Base-by-base conservation (phyloP, 2,113 vertebrate genomes). In the Nothobranchius kuhntae region DNA sequence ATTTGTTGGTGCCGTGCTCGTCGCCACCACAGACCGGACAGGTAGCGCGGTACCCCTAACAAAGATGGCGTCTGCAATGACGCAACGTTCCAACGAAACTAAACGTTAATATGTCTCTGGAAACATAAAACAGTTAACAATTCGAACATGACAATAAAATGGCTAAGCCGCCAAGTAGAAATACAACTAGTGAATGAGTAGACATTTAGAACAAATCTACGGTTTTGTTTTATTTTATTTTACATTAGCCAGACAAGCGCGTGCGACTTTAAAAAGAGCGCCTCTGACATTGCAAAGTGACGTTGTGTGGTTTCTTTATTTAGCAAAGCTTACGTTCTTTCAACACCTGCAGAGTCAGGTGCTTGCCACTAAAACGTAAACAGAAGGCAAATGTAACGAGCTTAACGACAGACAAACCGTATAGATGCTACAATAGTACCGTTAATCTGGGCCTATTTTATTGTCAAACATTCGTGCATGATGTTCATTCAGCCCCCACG, bases 221-320 rank as follows among this genome's bases (percentile, higher is more conserved):
- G 6, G 36, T 0, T 59, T 59, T 59, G 21, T 12, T 6, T 4
- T 10, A 1, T 14, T 5, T 10, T 4, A 30, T 53, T 4, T 8
- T 35, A 8, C 54, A 48, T 6, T 1, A 75, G 42, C 11, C 56
- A 82, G 73, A 89, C 84, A 89, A 85, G 77, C 77, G n/a, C 74
- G 76, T 77, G 76, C 72, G 77, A 73, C 63, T 40, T 58, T 53
- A 73, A 86, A 82, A 76, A 80, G 57, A 80, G 73, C 76, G 80
- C 75, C 14, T 40, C 73, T 59, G 47, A 68, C 78, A 68, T 44
- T 46, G 61, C 24, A 53, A 24, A 70, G 73, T 30, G 2, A 30
- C 30, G 30, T 15, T 69, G 50, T 26, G 11, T 48, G 0, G 30
- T 40, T 54, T 9, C 45, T 2, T 2, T 35, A 24, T 50, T 53